Evolutionary conservation across 1,140 invertebrate species (phyloP).

Genomic region (Dreissena polymorpha): DNA sequence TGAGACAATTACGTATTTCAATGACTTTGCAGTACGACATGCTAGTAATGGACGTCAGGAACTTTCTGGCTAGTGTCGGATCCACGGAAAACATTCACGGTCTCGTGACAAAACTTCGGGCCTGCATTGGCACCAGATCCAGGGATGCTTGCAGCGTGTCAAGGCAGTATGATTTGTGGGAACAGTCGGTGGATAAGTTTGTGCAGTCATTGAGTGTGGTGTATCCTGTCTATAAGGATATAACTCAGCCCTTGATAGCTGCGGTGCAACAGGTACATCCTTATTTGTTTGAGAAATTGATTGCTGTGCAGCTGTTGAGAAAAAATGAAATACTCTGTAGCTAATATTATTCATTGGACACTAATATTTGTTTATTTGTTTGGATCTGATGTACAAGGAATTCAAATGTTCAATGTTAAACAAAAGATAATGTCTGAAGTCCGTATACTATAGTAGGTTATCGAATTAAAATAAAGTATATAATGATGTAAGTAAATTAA

Average conservation of each 20-base stretch:
- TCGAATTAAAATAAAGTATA: no score
- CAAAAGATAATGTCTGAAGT: no score
- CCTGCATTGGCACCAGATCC: neutral
- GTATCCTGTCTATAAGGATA: conserved; percentile 70
- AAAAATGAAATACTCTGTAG: no score
- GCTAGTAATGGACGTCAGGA: conserved; percentile 64
- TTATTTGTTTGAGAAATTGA: no score
- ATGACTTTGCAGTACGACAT: conserved; percentile 57
- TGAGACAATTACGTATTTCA: neutral
- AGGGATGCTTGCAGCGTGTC: neutral
- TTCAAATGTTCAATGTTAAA: no score
- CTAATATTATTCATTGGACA: no score
- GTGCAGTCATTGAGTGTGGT: conserved; percentile 59
- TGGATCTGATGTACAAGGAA: no score
- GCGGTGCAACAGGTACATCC: conserved; percentile 67
- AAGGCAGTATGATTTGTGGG: conserved; percentile 65
- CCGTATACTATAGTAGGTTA: no score
- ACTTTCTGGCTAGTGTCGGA: conserved; percentile 64
- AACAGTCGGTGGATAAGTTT: conserved; percentile 66
- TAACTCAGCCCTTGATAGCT: conserved; percentile 68
- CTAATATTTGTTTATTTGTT: no score
- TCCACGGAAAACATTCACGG: conserved; percentile 55
- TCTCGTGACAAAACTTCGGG: conserved; percentile 62
- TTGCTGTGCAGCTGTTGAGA: no score
- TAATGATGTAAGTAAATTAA: no score